Base-by-base conservation (phyloP, 1,140 invertebrate genomes). In the Sesamia nonagrioides region DNA sequence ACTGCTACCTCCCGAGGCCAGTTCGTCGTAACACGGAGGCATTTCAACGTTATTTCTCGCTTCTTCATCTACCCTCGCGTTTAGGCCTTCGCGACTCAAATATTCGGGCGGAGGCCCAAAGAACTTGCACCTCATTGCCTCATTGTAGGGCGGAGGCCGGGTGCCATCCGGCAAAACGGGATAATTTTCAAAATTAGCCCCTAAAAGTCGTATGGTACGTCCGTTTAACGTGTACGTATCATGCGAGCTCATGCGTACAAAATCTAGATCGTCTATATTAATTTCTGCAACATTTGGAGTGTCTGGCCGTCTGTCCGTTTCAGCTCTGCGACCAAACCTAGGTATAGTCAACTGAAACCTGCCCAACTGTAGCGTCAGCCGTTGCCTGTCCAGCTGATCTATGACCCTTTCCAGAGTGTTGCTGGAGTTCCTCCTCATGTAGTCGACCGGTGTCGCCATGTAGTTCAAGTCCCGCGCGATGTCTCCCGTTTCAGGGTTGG, bases 31-130 rank as follows among this genome's bases (percentile, higher is more conserved):
- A 18, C 89, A 81, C 0, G 92, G 93, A 1, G 93, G 93, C 92
- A 94, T 90, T 82, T 93, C 93, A 5, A 93, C 72, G 27, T 93
- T 94, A 56, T 61, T 89, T 6, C 84, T 85, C 0, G 92, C 92
- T 74, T 90, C 89, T 17, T 87, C 83, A 33, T 91, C 89, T 0
- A 82, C 82, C 8, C 86, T 84, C 0, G 50, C 68, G 17, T 89
- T 84, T 37, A 94, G 80, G 77, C 94, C 93, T 68, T 96, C 96
- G 42, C 92, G 85, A 35, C 95, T 96, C 4, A 95, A 81, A 78
- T 96, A 96, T 15, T 96, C 95, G 0, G 96, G 96, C 2, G 96
- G 96, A 0, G 96, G 96, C 4, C 95, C 95, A 42, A 86, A 91
- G 7, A 88, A 69, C 74, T 96, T 96, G 56, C 93, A 89, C 8